phyloP scores from a whole-genome alignment of 2,888 invertebrate species.

The Ommatoiulus sabulosus region DNA sequence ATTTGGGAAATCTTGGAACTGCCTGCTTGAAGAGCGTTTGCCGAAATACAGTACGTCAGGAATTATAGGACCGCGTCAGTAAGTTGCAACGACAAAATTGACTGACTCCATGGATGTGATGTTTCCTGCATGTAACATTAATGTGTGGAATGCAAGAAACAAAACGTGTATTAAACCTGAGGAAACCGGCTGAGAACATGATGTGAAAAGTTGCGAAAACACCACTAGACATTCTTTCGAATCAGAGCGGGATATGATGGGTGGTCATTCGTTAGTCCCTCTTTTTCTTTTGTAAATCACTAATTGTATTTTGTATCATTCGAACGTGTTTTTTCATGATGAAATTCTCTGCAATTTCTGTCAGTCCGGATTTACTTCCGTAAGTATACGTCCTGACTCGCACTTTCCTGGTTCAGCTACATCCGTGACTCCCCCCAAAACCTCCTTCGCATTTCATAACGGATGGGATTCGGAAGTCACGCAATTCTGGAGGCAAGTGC shows the following conservation, averaged over 20 bases:
- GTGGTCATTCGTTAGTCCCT: background rate
- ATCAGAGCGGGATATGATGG: background rate
- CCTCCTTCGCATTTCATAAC: conserved; percentile 34
- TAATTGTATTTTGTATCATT: conserved; percentile 1
- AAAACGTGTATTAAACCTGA: background rate
- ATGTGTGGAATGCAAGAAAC: background rate
- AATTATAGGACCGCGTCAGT: background rate
- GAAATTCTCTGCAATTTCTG: conserved; percentile 3
- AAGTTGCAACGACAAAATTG: background rate
- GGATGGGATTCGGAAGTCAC: conserved; percentile 26
- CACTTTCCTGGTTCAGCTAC: conserved; percentile 26
- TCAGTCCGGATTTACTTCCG: background rate
- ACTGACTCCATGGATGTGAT: background rate
- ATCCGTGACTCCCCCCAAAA: background rate
- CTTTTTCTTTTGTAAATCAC: conserved; percentile 6
- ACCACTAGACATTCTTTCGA: background rate
- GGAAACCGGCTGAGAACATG: background rate
- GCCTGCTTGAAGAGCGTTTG: background rate
- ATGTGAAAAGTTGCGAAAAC: background rate
- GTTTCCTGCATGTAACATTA: background rate
- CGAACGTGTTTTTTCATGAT: background rate
- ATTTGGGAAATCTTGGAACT: too few relatives aligned
- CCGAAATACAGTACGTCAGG: background rate
- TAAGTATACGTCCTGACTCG: background rate
- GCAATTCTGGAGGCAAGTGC: conserved; percentile 1